Conservation (phyloP, 2,888 invertebrate species). For the Diaphora mendica region DNA sequence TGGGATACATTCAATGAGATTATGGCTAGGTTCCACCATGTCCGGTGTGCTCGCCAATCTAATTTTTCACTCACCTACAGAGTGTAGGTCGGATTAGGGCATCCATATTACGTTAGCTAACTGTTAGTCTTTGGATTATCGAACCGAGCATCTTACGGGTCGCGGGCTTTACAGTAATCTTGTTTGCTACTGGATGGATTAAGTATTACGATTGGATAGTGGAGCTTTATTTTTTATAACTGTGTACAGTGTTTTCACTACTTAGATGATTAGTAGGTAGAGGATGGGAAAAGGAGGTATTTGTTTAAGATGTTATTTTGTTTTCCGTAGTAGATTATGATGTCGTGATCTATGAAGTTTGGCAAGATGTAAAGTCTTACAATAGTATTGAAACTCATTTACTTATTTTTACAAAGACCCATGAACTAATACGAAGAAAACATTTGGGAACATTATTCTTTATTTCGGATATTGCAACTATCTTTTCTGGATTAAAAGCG, state of each 20-base stretch:
- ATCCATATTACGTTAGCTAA: slow-evolving; percentile 54
- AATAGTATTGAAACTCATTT: no score
- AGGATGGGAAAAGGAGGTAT: background rate
- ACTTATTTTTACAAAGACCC: background rate
- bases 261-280: background rate
- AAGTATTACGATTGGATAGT: background rate
- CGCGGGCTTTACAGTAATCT: slow-evolving; percentile 14
- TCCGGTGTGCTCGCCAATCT: slow-evolving; percentile 56
- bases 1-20: slow-evolving; percentile 52
- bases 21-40: slow-evolving; percentile 53
- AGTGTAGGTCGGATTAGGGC: slow-evolving; percentile 46
- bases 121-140: slow-evolving; percentile 34
- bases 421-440: background rate
- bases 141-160: slow-evolving; percentile 28
- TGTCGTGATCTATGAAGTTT: background rate
- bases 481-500: slow-evolving; percentile 35
- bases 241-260: background rate
- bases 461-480: slow-evolving; percentile 14
- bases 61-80: slow-evolving; percentile 64
- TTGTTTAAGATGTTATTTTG: background rate
- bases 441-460: background rate
- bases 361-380: no score
- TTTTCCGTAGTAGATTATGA: background rate
- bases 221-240: background rate
- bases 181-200: background rate